A percentile compares a stretch with the other conserved stretches of the same genome.
Conservation (phyloP, 2,797 vertebrate genomes). For the Amblyraja radiata region DNA sequence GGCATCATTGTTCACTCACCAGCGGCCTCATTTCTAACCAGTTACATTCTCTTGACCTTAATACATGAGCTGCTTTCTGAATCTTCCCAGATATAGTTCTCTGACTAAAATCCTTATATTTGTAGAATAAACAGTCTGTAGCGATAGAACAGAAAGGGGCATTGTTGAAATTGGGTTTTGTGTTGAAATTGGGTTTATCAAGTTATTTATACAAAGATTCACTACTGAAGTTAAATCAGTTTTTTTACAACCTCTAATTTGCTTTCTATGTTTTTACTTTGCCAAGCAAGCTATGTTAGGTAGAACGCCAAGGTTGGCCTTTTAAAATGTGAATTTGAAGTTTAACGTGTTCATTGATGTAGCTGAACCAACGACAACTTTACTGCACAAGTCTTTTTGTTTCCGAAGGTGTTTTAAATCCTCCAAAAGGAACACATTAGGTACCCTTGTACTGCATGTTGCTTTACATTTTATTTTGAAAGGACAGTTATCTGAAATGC, state of each 20-base stretch:
- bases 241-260: not conserved
- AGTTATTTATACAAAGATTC: not conserved
- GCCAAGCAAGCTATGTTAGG: not conserved
- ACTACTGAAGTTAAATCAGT: not conserved
- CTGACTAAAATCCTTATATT: not conserved
- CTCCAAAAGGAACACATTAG: not conserved
- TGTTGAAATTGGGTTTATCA: no score
- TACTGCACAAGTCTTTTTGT: not conserved
- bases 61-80: not conserved
- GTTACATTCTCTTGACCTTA: not conserved
- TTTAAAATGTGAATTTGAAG: not conserved
- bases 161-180: not conserved
- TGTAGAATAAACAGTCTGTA: not conserved
- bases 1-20: not conserved
- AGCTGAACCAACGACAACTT: not conserved
- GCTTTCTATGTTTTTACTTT: not conserved
- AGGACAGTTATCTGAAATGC: conserved; percentile 3
- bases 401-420: not conserved
- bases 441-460: not conserved
- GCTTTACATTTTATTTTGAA: conserved; percentile 7
- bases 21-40: not conserved
- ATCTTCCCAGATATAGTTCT: not conserved
- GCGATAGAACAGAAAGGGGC: not conserved
- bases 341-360: not conserved
- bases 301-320: not conserved